Evolutionary conservation across 2,113 vertebrate species (phyloP), one percentile per base, ranked within the genome.

Genomic region (Ctenomys sociabilis): DNA sequence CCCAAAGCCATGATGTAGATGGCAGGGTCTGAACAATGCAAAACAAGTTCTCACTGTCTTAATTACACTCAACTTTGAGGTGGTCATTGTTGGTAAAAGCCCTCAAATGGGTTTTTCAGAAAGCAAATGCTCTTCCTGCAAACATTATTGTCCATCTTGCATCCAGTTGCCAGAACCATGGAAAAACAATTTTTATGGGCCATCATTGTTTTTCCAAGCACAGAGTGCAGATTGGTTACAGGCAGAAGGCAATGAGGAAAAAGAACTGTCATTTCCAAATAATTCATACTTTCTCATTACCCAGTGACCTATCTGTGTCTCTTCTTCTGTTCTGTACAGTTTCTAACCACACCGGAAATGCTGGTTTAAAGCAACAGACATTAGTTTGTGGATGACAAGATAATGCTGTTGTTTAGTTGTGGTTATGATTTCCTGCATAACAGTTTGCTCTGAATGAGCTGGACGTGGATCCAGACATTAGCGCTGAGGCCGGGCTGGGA

Each of bases 101-200:
- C 63, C 82, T 91, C 95, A 92, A 90, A 57, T 73, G 64, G 37
- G 61, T 91, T 96, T 96, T 87, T 7, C 40, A 95, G 73, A 97
- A 96, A 97, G 90, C 92, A 92, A 90, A 95, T 84, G 75, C 68
- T 95, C 14, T 92, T 89, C 82, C 59, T 89, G 90, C 81, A 95
- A 96, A 64, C 77, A 73, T 82, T 72, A n/a, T 68, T 88, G 35
- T 80, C 87, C 11, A 64, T 85, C 95, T 93, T 75, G 30, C 10
- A 26, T 78, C 21, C 17, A 89, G 70, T 95, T 95, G 95, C 75
- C 94, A 95, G 85, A 96, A 52, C 85, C 80, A 73, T 91, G 92
- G 94, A 94, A 93, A 96, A 97, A 95, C 92, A 95, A 95, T 95
- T 91, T 95, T 82, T 2, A 0, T 81, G 85, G 64, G 28, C 52